phyloP scores from a whole-genome alignment of 2,888 invertebrate species.

The Callimorpha dominula region DNA sequence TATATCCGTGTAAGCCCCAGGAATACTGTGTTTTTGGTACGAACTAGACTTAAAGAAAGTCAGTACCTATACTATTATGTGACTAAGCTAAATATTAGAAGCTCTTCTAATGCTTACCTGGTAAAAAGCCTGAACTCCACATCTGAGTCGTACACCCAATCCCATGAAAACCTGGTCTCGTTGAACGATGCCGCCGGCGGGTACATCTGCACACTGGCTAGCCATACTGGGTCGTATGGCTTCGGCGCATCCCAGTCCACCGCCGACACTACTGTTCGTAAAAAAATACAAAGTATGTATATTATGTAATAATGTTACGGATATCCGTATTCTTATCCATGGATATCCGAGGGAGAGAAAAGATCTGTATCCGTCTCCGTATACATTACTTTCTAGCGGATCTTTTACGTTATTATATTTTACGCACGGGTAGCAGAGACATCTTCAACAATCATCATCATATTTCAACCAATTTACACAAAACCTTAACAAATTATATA shows the following conservation, averaged over 20 bases:
- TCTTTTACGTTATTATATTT: too few species aligned
- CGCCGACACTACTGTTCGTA: slow-evolving; percentile 60
- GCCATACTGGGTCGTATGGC: slow-evolving; percentile 84
- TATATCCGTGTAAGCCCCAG: too few species aligned
- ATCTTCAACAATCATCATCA: too few species aligned
- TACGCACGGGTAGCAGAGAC: too few species aligned
- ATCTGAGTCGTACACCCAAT: slow-evolving; percentile 79
- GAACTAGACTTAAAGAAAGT: neutral
- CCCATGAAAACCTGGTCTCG: slow-evolving; percentile 73
- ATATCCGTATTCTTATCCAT: too few species aligned
- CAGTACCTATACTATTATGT: neutral
- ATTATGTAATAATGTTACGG: too few species aligned
- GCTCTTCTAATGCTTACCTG: slow-evolving; percentile 61
- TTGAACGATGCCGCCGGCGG: slow-evolving; percentile 65
- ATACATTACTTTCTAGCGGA: too few species aligned
- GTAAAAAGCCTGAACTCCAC: slow-evolving; percentile 81
- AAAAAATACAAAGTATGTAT: neutral
- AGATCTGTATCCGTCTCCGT: too few species aligned
- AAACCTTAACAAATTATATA: too few species aligned
- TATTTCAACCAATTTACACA: too few species aligned
- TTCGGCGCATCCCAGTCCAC: slow-evolving; percentile 77
- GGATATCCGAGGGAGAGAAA: too few species aligned
- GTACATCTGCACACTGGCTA: slow-evolving; percentile 78
- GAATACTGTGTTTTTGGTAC: too few species aligned
- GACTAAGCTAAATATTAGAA: neutral